Base-by-base conservation (phyloP, 2,797 vertebrate genomes). In the Lindbergichthys nudifrons region DNA sequence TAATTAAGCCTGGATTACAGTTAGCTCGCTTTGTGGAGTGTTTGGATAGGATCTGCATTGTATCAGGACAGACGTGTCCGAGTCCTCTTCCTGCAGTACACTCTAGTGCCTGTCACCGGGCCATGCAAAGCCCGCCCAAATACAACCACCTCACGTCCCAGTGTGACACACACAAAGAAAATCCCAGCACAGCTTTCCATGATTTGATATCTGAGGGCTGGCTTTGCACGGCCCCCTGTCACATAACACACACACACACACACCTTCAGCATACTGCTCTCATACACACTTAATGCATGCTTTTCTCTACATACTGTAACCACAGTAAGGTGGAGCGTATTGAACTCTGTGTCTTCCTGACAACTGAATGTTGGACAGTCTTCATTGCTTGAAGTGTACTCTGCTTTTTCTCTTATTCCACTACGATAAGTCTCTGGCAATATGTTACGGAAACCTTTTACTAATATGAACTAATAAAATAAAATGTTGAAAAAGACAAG, bases 391-490 rank as follows among this genome's bases (percentile, higher is more conserved):
- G 12, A 70, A 75, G 73, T 85, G 77, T 87, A 51, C 66, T 79
- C 63, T 66, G 65, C 60, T 77, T 79, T 76, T 32, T 75, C 59
- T 83, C 64, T 76, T 80, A 70, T 32, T 64, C 52, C 65, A 73
- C 65, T 69, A 59, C 41, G 39, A 62, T 76, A 56, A 65, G 56
- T 79, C 68, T 50, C 51, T 72, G 57, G 67, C 70, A 67, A 77
- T 70, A 77, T 78, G 70, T 77, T 82, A 69, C 58, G 59, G 60
- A 15, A 68, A 59, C 54, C 62, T 85, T 67, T 85, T 87, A 79
- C 30, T 80, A 71, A 76, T 72, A 64, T 80, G 61, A 90, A 89
- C 72, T 56, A 79, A 88, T 81, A 83, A 82, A 91, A 76, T 45
- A 14, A 74, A 76, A 5, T 5, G 68, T 71, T 63, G 72, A 54